Base-by-base conservation (phyloP, 64 coral and sea anemone species). In the Stichodactyla helianthus region DNA sequence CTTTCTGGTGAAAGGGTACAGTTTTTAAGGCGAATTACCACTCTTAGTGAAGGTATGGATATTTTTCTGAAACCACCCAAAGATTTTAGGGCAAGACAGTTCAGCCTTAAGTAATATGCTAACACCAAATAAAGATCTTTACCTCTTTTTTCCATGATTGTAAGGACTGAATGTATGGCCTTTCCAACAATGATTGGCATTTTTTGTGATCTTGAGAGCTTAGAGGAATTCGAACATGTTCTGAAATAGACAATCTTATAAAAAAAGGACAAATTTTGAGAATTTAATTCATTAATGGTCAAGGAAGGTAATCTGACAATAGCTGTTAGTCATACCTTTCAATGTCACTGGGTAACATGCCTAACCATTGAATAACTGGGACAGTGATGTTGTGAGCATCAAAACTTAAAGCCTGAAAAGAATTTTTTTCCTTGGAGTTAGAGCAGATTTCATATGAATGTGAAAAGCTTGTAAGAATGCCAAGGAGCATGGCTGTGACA, bases 351-450 rank as follows among this genome's bases (percentile, higher is more conserved):
- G 95, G 95, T 18, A 93, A 67, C 25, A 98, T 92, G 15, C 95
- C 95, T 70, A 98, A 86, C 95, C 95, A 98, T 82, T 63, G 85
- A 7, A 98, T 91, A 50, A 89, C 71, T 71, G 92, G 95, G 55
- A 92, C 84, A 15, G 92, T 89, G 50, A 98, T 82, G 68, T 89
- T 94, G 71, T 86, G 77, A 10, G 92, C 83, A 55, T 98, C 92
- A 89, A 94, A 98, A 54, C 92, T 93, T 8, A 94, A 83, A 18
- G 95, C 92, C 95, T 95, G 20, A 11, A 74, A 51, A 6, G 25
- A 2, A 28, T 28, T 27, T 71, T 10, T 71, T 27, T 8, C 6
- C 68, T 28, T 27, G 25, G 7, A 0, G 16, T 57, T 31, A 31
- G 28, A 31, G 28, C 28, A 31, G 28, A 31, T 31, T 31, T 31